Conservation (phyloP, 2,113 vertebrate species). For the Grammomys dolichurus region DNA sequence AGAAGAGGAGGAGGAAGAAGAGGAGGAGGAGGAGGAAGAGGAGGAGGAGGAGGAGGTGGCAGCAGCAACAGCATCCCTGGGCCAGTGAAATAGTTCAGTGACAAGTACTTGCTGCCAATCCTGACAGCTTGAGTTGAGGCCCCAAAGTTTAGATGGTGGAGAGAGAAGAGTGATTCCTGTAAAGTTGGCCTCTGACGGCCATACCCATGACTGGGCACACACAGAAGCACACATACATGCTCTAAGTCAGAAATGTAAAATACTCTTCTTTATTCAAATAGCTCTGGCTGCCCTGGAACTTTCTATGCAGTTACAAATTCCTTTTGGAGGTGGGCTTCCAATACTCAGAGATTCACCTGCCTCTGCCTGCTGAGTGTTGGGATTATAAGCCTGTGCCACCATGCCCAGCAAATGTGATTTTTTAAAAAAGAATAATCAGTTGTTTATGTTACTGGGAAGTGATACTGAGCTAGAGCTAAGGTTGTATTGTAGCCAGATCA, state of each 20-base stretch:
- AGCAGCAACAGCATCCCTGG: neutral
- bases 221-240: neutral
- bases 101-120: too few relatives aligned
- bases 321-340: neutral
- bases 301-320: too few relatives aligned
- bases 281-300: neutral
- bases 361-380: neutral
- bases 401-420: too few relatives aligned
- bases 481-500: conserved; percentile 26
- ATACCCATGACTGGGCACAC: too few relatives aligned
- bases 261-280: neutral
- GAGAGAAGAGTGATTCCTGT: too few relatives aligned
- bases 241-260: neutral
- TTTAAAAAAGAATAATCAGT: neutral
- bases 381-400: neutral
- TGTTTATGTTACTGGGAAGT: conserved; percentile 35
- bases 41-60: too few relatives aligned
- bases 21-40: too few relatives aligned
- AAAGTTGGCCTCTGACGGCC: neutral
- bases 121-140: neutral
- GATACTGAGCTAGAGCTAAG: neutral
- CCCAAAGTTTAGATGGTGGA: too few relatives aligned
- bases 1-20: too few relatives aligned
- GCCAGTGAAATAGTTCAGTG: neutral
- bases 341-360: neutral